Evolutionary conservation across 2,888 invertebrate species (phyloP).

Genomic region (Xylota sylvarum): DNA sequence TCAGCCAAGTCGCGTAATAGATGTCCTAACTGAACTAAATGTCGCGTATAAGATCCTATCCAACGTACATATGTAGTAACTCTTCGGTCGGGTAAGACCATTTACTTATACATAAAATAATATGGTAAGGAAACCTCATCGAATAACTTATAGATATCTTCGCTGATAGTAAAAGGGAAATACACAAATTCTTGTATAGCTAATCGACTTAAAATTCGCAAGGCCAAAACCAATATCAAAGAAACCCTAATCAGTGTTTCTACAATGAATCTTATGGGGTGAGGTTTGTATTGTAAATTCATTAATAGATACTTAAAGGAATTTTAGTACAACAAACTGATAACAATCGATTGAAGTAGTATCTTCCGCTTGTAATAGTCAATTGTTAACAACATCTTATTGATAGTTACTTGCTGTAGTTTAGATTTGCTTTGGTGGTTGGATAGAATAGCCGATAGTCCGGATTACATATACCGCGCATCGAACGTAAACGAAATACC

Average conservation of each 20-base stretch:
- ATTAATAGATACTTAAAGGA: conserved; percentile 18
- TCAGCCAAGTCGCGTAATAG: too few relatives aligned
- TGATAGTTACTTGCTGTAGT: not conserved
- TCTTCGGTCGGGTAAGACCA: too few relatives aligned
- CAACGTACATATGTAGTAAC: too few relatives aligned
- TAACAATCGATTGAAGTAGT: conserved; percentile 28
- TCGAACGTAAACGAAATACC: not conserved
- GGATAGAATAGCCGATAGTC: not conserved
- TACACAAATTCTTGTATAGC: not conserved
- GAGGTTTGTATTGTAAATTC: conserved; percentile 5
- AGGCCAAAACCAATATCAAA: not conserved
- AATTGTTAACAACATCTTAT: not conserved
- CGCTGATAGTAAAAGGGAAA: too few relatives aligned
- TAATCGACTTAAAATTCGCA: not conserved
- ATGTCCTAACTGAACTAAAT: too few relatives aligned
- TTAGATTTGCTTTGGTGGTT: not conserved
- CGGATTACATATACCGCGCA: not conserved
- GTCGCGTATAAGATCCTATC: too few relatives aligned
- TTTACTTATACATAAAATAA: too few relatives aligned
- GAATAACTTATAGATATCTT: too few relatives aligned
- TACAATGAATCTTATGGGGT: not conserved
- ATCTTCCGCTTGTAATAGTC: not conserved
- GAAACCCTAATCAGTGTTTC: not conserved
- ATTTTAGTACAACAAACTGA: conserved; percentile 7
- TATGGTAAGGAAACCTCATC: too few relatives aligned